These are phyloP conservation scores for Cosmopolites sordidus DNA, from an alignment of 2,888 invertebrate genomes.

Conservation along the genomic window DNA sequence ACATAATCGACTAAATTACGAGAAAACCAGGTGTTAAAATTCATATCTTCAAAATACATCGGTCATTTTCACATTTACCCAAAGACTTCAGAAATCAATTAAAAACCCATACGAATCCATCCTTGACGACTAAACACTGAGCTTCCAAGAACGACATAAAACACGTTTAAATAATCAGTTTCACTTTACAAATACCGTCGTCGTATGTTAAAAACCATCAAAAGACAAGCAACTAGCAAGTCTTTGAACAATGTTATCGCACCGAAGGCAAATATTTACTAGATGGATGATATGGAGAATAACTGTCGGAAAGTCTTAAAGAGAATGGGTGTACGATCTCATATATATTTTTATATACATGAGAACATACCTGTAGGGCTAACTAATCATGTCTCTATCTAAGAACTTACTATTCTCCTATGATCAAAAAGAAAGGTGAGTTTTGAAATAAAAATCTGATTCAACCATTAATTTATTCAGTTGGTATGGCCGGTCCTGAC, in stretches of 20 bases:
- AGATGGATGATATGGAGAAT: not conserved
- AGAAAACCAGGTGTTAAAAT: not conserved
- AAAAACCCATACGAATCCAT: not conserved
- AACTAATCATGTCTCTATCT: too few species aligned
- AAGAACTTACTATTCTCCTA: too few species aligned
- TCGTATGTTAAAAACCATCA: not conserved
- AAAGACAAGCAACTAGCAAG: not conserved
- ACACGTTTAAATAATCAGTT: not conserved
- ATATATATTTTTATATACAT: too few species aligned
- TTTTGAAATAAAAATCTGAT: too few species aligned
- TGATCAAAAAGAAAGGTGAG: too few species aligned
- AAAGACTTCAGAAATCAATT: not conserved
- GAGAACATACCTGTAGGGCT: too few species aligned
- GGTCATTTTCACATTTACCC: not conserved
- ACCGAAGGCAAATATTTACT: not conserved
- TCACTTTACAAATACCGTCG: not conserved
- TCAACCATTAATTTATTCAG: too few species aligned
- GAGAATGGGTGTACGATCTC: too few species aligned
- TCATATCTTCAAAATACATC: not conserved
- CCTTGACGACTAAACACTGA: not conserved
- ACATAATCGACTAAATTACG: too few species aligned
- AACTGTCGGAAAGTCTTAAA: too few species aligned
- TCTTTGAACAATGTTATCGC: not conserved
- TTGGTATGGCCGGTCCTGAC: too few species aligned
- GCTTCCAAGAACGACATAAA: not conserved